Evolutionary conservation across 2,797 vertebrate species (phyloP).

Genomic region (Chrysocyon brachyurus): DNA sequence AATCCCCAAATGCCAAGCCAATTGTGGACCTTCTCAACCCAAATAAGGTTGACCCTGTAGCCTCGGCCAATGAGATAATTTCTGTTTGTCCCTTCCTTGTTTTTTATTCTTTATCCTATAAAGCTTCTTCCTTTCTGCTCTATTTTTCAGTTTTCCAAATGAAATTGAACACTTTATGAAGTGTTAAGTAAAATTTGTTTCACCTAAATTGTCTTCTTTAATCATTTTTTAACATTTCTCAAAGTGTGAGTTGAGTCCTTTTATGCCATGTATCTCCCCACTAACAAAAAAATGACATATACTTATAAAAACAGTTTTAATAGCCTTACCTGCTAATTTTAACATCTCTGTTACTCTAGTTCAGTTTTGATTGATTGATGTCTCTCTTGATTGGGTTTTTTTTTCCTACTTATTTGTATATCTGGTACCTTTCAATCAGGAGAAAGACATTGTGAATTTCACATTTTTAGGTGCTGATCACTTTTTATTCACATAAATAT

Average conservation of each 20-base stretch:
- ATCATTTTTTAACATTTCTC: background rate
- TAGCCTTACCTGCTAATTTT: background rate
- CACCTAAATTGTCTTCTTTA: background rate
- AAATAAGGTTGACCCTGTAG: background rate
- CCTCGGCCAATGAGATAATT: background rate
- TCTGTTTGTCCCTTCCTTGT: background rate
- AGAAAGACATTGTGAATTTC: background rate
- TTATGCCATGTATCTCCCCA: background rate
- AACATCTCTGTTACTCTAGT: background rate
- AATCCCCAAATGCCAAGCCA: background rate
- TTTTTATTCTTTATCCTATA: background rate
- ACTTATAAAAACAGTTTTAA: background rate
- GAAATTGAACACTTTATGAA: background rate
- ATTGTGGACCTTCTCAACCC: background rate
- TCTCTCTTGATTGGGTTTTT: background rate
- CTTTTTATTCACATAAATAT: background rate
- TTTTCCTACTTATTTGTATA: background rate
- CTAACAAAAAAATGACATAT: background rate
- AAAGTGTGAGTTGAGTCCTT: background rate
- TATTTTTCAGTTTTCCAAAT: background rate
- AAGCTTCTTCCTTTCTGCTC: background rate
- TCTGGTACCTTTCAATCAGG: background rate
- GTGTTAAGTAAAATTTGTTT: background rate
- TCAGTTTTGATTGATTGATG: background rate
- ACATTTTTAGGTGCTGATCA: background rate